These are phyloP conservation scores for Isaurus tuberculatus DNA, from an alignment of 92 coral and sea anemone species.

Conservation along the genomic window DNA sequence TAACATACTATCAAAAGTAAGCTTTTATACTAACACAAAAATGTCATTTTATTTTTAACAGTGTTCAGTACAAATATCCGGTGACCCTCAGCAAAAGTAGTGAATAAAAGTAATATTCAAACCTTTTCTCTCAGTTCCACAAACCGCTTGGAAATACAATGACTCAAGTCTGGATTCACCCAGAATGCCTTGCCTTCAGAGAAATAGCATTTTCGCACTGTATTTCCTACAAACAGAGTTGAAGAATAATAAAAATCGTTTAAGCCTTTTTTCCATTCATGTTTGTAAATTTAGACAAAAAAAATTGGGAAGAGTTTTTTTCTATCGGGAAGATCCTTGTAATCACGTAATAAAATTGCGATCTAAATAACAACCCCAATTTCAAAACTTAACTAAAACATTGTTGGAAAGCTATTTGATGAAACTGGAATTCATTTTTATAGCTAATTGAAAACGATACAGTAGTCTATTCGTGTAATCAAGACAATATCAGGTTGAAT, in stretches of 20 bases:
- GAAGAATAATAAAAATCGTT: neutral
- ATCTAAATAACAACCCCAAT: no score
- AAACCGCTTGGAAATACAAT: slow-evolving; percentile 74
- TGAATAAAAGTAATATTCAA: neutral
- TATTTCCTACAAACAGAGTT: slow-evolving; percentile 54
- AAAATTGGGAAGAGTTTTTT: neutral
- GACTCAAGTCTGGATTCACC: slow-evolving; percentile 75
- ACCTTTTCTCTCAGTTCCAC: slow-evolving; percentile 65
- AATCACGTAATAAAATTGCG: neutral
- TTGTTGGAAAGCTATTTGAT: no score
- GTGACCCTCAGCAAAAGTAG: neutral
- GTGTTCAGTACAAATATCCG: neutral
- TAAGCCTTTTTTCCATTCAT: neutral
- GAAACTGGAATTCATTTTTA: no score
- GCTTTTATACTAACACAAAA: no score
- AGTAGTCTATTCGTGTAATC: no score
- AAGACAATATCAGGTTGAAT: no score
- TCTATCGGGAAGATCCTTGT: neutral
- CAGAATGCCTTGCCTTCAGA: slow-evolving; percentile 67
- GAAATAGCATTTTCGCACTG: slow-evolving; percentile 52
- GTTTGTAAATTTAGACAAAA: neutral
- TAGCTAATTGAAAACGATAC: no score
- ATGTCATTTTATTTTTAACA: no score
- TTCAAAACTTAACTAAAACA: no score
- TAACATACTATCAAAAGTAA: no score